Evolutionary conservation across 2,888 invertebrate genomes (phyloP).

Genomic region (Saturnia japonica): DNA sequence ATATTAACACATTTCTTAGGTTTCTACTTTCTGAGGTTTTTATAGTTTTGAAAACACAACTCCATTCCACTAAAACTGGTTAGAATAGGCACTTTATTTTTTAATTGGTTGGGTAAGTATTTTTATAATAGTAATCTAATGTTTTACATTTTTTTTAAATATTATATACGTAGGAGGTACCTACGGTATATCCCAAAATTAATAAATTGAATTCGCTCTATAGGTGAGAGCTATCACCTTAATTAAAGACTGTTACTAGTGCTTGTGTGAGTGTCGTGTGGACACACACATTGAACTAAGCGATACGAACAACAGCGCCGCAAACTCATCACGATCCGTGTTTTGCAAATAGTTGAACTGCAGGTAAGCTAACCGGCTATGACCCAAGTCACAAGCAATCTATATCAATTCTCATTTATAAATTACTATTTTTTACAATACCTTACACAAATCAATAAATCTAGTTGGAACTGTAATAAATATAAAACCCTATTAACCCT

Average conservation of each 20-base stretch:
- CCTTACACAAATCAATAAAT: neutral
- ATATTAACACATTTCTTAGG: too few species aligned
- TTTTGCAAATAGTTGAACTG: conserved; percentile 35
- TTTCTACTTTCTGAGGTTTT: too few species aligned
- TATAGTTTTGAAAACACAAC: neutral
- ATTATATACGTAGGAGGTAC: neutral
- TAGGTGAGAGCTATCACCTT: neutral
- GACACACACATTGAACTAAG: neutral
- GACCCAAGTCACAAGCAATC: neutral
- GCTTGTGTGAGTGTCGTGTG: neutral
- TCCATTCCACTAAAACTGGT: neutral
- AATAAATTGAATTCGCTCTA: neutral
- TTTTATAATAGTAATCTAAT: too few species aligned
- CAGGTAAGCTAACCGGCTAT: neutral
- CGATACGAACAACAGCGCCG: neutral
- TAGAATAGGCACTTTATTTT: neutral
- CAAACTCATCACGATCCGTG: conserved; percentile 41
- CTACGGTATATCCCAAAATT: neutral
- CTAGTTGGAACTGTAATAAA: too few species aligned
- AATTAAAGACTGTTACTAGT: neutral
- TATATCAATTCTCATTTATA: neutral
- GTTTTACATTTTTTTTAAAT: too few species aligned
- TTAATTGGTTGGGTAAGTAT: too few species aligned
- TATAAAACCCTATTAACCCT: too few species aligned
- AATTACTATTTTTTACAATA: neutral